These are phyloP conservation scores for Tiaroga cobitis DNA, from an alignment of 2,797 vertebrate genomes.

Conservation along the genomic window DNA sequence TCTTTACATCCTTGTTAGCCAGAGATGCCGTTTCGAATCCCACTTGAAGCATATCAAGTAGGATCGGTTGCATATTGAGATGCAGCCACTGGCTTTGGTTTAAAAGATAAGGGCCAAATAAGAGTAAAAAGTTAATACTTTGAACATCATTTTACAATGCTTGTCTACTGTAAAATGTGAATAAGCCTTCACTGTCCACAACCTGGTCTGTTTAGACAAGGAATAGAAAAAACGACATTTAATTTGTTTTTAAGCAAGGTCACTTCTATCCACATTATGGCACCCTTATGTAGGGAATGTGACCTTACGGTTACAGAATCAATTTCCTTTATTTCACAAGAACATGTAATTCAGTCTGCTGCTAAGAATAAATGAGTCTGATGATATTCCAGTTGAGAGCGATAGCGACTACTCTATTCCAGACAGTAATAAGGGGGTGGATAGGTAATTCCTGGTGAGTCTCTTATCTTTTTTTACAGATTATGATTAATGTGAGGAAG, in stretches of 20 bases:
- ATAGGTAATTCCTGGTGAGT: conserved; percentile 15
- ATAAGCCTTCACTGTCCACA: not conserved
- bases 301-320: conserved; percentile 13
- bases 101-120: not conserved
- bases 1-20: not conserved
- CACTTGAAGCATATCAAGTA: not conserved
- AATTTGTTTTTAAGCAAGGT: not conserved
- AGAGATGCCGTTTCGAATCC: fast-evolving
- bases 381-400: conserved; percentile 16
- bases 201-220: not conserved
- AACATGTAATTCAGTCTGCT: not conserved
- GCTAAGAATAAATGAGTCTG: conserved; percentile 17
- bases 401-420: not conserved
- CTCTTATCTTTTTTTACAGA: conserved; percentile 39
- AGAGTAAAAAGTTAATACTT: not conserved
- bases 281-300: conserved; percentile 12
- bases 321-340: conserved; percentile 23
- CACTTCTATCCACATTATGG: not conserved
- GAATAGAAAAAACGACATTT: not conserved
- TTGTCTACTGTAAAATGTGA: not conserved
- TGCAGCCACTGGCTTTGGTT: not conserved
- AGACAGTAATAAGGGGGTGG: conserved; percentile 34
- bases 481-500: conserved; percentile 34
- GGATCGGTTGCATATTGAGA: not conserved
- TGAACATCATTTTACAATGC: not conserved